phyloP scores from a whole-genome alignment of 1,140 invertebrate genomes.

The Drosophila equinoxialis region DNA sequence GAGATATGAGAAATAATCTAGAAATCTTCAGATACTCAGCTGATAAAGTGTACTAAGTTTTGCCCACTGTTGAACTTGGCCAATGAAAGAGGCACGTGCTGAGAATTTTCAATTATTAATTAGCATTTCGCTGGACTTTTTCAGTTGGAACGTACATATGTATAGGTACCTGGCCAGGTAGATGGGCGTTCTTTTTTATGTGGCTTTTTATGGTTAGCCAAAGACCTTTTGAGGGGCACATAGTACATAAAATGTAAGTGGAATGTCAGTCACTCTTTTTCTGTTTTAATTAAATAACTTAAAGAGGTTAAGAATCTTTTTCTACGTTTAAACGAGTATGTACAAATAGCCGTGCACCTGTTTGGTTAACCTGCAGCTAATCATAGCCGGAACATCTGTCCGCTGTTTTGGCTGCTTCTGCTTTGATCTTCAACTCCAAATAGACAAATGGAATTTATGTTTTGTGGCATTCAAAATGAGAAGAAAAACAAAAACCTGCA shows the following conservation, averaged over 20 bases:
- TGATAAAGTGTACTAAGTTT: slow-evolving; percentile 12
- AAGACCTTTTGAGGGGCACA: slow-evolving; percentile 1
- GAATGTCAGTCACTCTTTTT: slow-evolving; percentile 51
- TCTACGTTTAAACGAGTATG: background rate
- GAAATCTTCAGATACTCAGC: slow-evolving; percentile 17
- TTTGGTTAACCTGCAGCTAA: slow-evolving; percentile 36
- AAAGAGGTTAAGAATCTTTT: slow-evolving; percentile 44
- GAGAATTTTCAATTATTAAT: slow-evolving; percentile 69
- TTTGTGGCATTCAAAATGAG: slow-evolving; percentile 59
- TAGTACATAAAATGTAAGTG: slow-evolving; percentile 32
- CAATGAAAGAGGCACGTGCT: slow-evolving; percentile 63
- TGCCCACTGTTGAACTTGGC: slow-evolving; percentile 47
- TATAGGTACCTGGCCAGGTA: background rate
- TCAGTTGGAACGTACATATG: background rate
- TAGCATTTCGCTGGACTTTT: slow-evolving; percentile 62
- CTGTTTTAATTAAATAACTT: slow-evolving; percentile 64
- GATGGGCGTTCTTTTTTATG: slow-evolving; percentile 41
- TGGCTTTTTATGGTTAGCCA: slow-evolving; percentile 36
- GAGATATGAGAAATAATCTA: background rate
- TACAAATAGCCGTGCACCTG: slow-evolving; percentile 47
- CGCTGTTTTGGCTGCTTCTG: slow-evolving; percentile 13
- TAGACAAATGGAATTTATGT: slow-evolving; percentile 55
- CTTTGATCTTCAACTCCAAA: slow-evolving; percentile 66
- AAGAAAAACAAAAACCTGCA: slow-evolving; percentile 35
- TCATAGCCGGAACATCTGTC: slow-evolving; percentile 45